Base-by-base conservation (phyloP, 1,140 invertebrate genomes). In the Drosophila sp. region DNA sequence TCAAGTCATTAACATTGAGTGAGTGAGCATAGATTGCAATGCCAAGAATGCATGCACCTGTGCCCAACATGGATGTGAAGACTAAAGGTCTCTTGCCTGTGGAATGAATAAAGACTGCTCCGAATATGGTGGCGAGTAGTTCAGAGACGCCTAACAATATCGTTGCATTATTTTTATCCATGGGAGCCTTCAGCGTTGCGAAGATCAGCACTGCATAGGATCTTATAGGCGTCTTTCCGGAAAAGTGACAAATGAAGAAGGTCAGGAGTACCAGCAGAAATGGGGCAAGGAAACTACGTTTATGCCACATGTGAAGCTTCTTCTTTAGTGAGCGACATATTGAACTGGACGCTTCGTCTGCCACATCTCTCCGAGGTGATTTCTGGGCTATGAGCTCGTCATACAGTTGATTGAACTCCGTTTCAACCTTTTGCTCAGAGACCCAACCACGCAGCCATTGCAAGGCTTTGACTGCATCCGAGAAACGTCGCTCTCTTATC, bases 171-270 rank as follows among this genome's bases (percentile, higher is more conserved):
- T 51, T 50, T 25, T 62, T 50, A 40, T 62, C 34, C 6, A 62
- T 29, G 5, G 59, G 46, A 7, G 34, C 21, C 9, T 38, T 50
- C 0, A 62, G 59, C 1, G 93, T 92, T 8, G 93, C 92, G 74
- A 96, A 96, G 59, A 96, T 95, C 11, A 69, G 79, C 11, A 96
- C 94, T 0, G 95, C 94, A 75, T 94, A 96, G 0, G 95, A 95
- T 91, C 94, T 92, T 7, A 96, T 79, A 0, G 94, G 94, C 2
- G 93, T 94, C 90, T 94, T 94, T 0, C 96, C 95, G 18, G 94
- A 94, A 65, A 96, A 96, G 51, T 95, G 93, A 1, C 94, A 93
- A 1, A 95, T 91, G 77, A 95, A 95, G 80, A 96, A 96, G 0
- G 92, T 91, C 4, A 93, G 92, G 0, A 92, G 91, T 0, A 96